Evolutionary conservation across 35 echinoderm and acorn worm species (phyloP), one percentile per base, ranked within the genome.

Genomic region (Ophioderma brevispina): DNA sequence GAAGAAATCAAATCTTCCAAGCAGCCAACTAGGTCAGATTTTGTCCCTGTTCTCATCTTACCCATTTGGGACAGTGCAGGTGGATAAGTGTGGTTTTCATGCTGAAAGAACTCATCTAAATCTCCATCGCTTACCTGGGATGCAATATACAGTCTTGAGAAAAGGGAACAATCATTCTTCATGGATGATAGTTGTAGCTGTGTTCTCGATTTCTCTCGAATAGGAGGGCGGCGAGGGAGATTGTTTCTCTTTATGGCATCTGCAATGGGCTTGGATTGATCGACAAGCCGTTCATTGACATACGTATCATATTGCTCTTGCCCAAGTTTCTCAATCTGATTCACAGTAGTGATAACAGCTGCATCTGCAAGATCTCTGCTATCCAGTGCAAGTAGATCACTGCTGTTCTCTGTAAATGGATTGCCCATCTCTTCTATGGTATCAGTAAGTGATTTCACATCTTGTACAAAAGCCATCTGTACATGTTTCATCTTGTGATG

Each of bases 361-460:
- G 33, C 34, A 35, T 19, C 39, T 38, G 35, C 81, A 84, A 91
- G 75, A 36, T 85, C 85, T 37, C 36, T 92, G 40, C 63, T 92
- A 41, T 37, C 35, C 21, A 92, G 81, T 8, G 82, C 49, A 52
- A 89, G 33, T 52, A 82, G 63, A 32, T 76, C 78, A 19, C 43
- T 0, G 39, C 49, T 85, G 35, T 89, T 35, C 36, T 94, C 92
- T 75, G 32, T 4, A 56, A 88, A 94, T 17, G 92, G 92, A 64
- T 94, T 94, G 35, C 81, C 87, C 40, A 84, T 31, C 15, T 94
- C 64, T 38, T 90, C 38, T 13, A 94, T 82, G 31, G 79, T 64
- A 36, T 33, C 23, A 38, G 55, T 30, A 81, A 82, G 86, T 0
- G 84, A 70, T 2, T 36, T 28, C 49, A 93, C 87, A 81, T 89